phyloP scores from a whole-genome alignment of 92 coral and sea anemone species.

The Diadumene lineata region DNA sequence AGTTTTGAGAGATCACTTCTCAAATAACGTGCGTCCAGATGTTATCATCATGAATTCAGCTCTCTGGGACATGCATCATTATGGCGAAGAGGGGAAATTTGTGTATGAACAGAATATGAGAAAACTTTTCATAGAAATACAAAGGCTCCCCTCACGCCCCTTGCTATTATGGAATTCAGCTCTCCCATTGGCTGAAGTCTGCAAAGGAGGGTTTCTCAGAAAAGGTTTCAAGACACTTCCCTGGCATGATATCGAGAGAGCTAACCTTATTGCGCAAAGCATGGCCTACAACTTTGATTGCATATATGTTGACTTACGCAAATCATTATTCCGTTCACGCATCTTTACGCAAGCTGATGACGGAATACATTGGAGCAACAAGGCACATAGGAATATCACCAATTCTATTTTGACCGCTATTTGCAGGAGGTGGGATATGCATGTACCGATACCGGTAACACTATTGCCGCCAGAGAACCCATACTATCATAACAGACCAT shows the following conservation, averaged over 20 bases:
- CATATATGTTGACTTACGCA: conserved; percentile 65
- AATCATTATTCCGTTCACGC: conserved; percentile 29
- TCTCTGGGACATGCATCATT: conserved; percentile 89
- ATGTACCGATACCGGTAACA: neutral
- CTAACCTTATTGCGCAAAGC: conserved; percentile 63
- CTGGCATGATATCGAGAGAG: conserved; percentile 48
- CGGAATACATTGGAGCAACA: conserved; percentile 89
- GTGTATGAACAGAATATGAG: conserved; percentile 61
- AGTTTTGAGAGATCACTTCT: conserved; percentile 61
- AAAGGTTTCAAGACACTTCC: conserved; percentile 72
- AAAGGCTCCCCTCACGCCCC: conserved; percentile 44
- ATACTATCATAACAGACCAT: neutral
- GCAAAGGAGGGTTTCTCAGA: conserved; percentile 83
- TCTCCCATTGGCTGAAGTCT: conserved; percentile 70
- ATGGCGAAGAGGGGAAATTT: conserved; percentile 59
- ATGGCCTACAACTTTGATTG: conserved; percentile 15
- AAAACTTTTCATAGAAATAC: conserved; percentile 50
- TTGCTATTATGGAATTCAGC: conserved; percentile 90
- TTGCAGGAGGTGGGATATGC: conserved; percentile 49
- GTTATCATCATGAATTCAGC: conserved; percentile 85
- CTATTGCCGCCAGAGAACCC: neutral
- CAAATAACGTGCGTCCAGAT: conserved; percentile 59
- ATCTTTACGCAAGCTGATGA: conserved; percentile 74
- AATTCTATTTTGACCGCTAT: conserved; percentile 66
- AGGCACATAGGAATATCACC: conserved; percentile 87